These are phyloP conservation scores for Aramus guarauna DNA, from an alignment of 2,113 vertebrate species.

Conservation along the genomic window DNA sequence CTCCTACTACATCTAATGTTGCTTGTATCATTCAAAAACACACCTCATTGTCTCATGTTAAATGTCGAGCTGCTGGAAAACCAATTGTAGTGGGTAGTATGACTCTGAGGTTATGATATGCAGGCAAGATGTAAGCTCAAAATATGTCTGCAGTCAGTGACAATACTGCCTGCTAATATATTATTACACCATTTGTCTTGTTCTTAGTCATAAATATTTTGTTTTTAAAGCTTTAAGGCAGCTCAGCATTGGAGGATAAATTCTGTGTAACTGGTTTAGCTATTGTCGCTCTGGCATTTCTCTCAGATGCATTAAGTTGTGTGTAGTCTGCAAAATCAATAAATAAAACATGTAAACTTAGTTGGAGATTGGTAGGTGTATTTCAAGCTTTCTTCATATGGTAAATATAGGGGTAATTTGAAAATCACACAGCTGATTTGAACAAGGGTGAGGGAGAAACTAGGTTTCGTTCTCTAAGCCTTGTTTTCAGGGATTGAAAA, in stretches of 20 bases:
- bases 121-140: not conserved
- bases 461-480: not conserved
- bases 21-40: constrained; percentile 19
- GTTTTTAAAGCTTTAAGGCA: not conserved
- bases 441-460: not conserved
- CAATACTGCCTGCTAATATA: not conserved
- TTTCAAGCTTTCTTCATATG: not conserved
- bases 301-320: not conserved
- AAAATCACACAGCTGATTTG: not conserved
- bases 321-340: not conserved
- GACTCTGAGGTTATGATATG: not conserved
- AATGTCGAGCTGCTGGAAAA: constrained; percentile 56
- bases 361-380: not conserved
- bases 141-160: not conserved
- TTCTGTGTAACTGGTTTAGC: not conserved
- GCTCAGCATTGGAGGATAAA: not conserved
- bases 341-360: not conserved
- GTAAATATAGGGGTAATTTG: not conserved
- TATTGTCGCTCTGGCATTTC: not conserved
- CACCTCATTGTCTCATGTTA: constrained; percentile 65
- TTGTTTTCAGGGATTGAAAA: constrained; percentile 61
- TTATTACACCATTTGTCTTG: not conserved
- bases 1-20: constrained; percentile 56
- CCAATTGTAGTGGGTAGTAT: not conserved
- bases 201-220: not conserved